phyloP scores from a whole-genome alignment of 2,797 vertebrate genomes.

The Oryzias sinensis region DNA sequence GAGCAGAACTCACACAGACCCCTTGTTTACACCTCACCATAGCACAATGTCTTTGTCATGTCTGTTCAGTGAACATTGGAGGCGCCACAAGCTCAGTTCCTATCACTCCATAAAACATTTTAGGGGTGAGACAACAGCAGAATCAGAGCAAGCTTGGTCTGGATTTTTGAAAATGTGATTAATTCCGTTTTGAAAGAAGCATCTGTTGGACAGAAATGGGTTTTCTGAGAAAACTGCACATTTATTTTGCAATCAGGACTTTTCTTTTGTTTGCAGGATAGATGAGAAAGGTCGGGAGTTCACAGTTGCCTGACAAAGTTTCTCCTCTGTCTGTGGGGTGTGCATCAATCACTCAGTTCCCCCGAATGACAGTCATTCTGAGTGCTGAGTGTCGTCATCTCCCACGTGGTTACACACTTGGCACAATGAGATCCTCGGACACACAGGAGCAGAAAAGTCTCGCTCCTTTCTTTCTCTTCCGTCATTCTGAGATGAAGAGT shows the following conservation, averaged over 20 bases:
- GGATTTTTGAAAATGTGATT: slow-evolving; percentile 56
- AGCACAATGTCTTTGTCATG: slow-evolving; percentile 63
- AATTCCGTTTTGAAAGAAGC: slow-evolving; percentile 56
- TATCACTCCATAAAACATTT: slow-evolving; percentile 72
- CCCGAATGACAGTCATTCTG: slow-evolving; percentile 59
- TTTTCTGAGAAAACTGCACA: slow-evolving; percentile 53
- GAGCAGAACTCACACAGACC: slow-evolving; percentile 62
- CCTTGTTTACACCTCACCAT: slow-evolving; percentile 66
- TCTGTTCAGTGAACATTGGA: slow-evolving; percentile 59
- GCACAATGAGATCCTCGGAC: slow-evolving; percentile 68
- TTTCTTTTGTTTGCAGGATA: slow-evolving; percentile 42
- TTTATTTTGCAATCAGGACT: slow-evolving; percentile 56
- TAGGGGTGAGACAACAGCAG: slow-evolving; percentile 56
- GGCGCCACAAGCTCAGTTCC: slow-evolving; percentile 52
- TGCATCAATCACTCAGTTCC: slow-evolving; percentile 61
- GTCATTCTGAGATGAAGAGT: slow-evolving; percentile 73
- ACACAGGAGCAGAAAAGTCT: slow-evolving; percentile 63
- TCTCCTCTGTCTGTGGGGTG: slow-evolving; percentile 52
- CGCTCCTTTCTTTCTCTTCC: slow-evolving; percentile 67
- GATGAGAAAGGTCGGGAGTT: slow-evolving; percentile 65
- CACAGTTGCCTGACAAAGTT: slow-evolving; percentile 64
- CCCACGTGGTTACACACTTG: slow-evolving; percentile 59
- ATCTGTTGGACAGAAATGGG: slow-evolving; percentile 59
- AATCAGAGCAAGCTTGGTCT: slow-evolving; percentile 49
- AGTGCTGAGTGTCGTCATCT: slow-evolving; percentile 68